phyloP scores from a whole-genome alignment of 2,113 vertebrate genomes.

The Dipodomys stephensi region DNA sequence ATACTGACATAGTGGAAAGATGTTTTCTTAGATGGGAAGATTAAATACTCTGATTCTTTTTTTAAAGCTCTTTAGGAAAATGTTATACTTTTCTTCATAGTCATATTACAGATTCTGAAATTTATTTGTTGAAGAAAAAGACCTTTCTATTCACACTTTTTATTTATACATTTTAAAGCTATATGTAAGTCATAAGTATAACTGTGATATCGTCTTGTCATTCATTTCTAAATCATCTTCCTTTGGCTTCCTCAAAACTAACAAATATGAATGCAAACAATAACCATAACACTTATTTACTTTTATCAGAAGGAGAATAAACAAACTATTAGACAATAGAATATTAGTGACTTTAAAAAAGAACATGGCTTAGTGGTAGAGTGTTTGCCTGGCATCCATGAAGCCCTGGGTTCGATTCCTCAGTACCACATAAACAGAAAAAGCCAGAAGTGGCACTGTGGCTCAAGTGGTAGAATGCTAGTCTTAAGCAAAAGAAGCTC shows the following conservation, averaged over 20 bases:
- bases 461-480: too few species aligned
- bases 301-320: not conserved
- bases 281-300: not conserved
- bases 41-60: not conserved
- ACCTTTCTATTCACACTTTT: not conserved
- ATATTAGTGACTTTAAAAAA: not conserved
- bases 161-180: conserved; percentile 4
- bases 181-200: not conserved
- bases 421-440: too few species aligned
- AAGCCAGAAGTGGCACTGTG: too few species aligned
- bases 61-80: conserved; percentile 32
- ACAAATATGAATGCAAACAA: conserved; percentile 21
- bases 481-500: too few species aligned
- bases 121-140: conserved; percentile 30
- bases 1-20: not conserved
- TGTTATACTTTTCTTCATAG: not conserved
- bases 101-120: not conserved
- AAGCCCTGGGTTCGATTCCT: too few species aligned
- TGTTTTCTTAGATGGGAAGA: too few species aligned
- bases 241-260: conserved; percentile 26
- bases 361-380: too few species aligned
- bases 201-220: not conserved
- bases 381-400: too few species aligned
- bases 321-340: not conserved
- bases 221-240: conserved; percentile 49